Conservation (phyloP, 2,888 invertebrate species). For the Furcula furcula region DNA sequence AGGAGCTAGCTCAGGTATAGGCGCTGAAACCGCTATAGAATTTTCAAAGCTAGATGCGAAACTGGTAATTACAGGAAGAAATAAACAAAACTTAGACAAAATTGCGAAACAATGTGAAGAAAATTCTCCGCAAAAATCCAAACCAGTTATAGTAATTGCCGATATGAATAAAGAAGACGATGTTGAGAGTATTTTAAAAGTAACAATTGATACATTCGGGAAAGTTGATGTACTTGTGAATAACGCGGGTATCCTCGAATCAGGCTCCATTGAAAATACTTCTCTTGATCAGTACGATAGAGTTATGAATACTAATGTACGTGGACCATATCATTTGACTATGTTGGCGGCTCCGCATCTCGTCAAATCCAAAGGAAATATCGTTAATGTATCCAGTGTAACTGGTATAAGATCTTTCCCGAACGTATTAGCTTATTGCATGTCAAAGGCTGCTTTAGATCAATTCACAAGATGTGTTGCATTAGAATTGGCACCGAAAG, state of each 20-base stretch:
- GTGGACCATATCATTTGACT: constrained; percentile 89
- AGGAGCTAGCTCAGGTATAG: constrained; percentile 89
- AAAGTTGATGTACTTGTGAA: constrained; percentile 90
- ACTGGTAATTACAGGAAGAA: constrained; percentile 86
- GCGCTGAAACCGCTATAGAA: constrained; percentile 85
- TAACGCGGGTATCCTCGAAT: constrained; percentile 92
- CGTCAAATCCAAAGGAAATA: constrained; percentile 88
- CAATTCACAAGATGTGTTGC: constrained; percentile 96
- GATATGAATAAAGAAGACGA: constrained; percentile 87
- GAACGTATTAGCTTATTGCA: constrained; percentile 93
- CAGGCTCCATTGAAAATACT: constrained; percentile 91
- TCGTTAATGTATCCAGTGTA: constrained; percentile 97
- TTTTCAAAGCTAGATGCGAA: constrained; percentile 85
- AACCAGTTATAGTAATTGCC: constrained; percentile 82
- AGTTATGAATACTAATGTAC: constrained; percentile 93
- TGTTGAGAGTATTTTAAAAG: constrained; percentile 83
- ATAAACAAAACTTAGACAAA: constrained; percentile 84
- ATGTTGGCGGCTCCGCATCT: constrained; percentile 92
- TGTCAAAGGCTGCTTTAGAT: constrained; percentile 96
- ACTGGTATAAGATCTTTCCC: constrained; percentile 94
- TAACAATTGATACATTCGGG: constrained; percentile 84
- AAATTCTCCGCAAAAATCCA: constrained; percentile 48
- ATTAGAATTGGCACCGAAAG: constrained; percentile 88
- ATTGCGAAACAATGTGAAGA: constrained; percentile 81
- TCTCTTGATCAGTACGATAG: constrained; percentile 91